Evolutionary conservation across 2,113 vertebrate species (phyloP).

Genomic region (Polypterus senegalus): DNA sequence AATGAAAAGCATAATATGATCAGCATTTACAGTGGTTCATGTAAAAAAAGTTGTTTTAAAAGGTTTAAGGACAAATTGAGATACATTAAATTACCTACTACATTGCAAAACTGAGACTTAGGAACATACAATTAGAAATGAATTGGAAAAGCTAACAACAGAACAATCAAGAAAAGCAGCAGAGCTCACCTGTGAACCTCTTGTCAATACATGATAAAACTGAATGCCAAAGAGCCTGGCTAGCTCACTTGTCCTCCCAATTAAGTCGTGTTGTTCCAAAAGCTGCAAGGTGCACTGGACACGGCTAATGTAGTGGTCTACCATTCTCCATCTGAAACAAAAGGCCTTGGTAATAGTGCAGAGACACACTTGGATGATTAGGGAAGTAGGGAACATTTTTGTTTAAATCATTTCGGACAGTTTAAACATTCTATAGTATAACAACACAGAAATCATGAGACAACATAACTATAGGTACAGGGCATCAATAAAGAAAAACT

Average conservation of each 20-base stretch:
- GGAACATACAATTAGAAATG: too few relatives aligned
- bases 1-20: background rate
- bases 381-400: background rate
- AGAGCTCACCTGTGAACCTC: slow-evolving; percentile 71
- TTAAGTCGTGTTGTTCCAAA: slow-evolving; percentile 78
- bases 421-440: background rate
- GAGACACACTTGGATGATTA: background rate
- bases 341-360: background rate
- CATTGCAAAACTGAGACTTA: too few relatives aligned
- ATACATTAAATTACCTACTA: too few relatives aligned
- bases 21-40: too few relatives aligned
- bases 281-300: slow-evolving; percentile 75
- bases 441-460: too few relatives aligned
- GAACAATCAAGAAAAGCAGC: background rate
- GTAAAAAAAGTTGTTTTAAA: too few relatives aligned
- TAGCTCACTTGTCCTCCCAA: slow-evolving; percentile 92
- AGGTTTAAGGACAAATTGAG: too few relatives aligned
- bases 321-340: slow-evolving; percentile 81
- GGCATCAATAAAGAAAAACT: too few relatives aligned
- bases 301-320: slow-evolving; percentile 82
- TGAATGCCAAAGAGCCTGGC: slow-evolving; percentile 92
- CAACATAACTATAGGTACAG: too few relatives aligned
- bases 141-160: too few relatives aligned
- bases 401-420: background rate
- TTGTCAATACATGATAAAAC: slow-evolving; percentile 88